Evolutionary conservation across 2,113 vertebrate genomes (phyloP), one percentile per base, ranked within the genome.

Genomic region (Solea solea): DNA sequence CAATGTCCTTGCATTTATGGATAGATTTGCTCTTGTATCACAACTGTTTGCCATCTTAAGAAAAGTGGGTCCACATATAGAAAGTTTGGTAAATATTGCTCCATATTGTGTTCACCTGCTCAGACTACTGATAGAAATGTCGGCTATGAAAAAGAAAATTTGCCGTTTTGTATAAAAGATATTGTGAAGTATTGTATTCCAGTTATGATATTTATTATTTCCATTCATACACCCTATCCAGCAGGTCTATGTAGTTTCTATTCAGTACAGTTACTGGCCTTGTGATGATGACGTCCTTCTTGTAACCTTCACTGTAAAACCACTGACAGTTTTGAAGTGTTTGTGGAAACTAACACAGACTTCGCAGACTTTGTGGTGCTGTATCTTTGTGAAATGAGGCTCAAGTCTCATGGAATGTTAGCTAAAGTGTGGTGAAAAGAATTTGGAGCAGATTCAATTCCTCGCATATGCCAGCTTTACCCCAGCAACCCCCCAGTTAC

Each of bases 381-480:
- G 72, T 13, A 44, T 58, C 60, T 66, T 9, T 60, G 63, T 52
- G 28, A 76, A 75, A 44, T 21, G 12, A 76, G 58, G 77, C 48
- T 58, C 54, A 41, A 63, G 27, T 81, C 67, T 80, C 52, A 75
- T 72, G 78, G 78, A 83, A 88, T 79, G 66, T 62, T 51, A 74
- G 49, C 71, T 70, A 71, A 84, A 78, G 59, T 51, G 39, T 66
- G 64, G 53, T 69, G 83, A 85, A 82, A 77, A 57, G 77, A 85
- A 75, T 67, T 72, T 70, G 49, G 42, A 61, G 39, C 71, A 64
- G 60, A 28, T 51, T 70, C 60, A 83, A 59, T 75, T 13, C 5
- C 64, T 21, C 5, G 62, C 52, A 9, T 72, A 63, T 86, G 86
- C 81, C 82, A 82, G 69, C 62, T 75, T 77, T 68, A 72, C 72